Percentiles rank a stretch among this genome's conserved stretches.
Evolutionary conservation across 2,888 invertebrate genomes (phyloP).

Genomic region (Torymus tubicola): DNA sequence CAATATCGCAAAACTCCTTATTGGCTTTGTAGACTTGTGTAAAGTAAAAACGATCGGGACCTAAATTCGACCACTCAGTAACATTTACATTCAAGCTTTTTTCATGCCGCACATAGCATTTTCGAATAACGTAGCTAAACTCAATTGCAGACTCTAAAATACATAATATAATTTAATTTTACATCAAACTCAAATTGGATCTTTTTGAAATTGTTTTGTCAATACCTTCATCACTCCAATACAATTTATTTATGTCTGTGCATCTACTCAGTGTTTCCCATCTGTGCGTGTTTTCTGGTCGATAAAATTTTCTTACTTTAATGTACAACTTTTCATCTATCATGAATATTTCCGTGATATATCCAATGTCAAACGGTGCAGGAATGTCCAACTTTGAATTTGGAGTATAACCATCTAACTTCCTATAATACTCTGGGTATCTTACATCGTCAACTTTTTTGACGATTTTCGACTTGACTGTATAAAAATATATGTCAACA

Average conservation of each 20-base stretch:
- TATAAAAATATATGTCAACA: not conserved
- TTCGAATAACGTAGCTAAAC: slow-evolving; percentile 82
- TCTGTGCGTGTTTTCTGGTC: slow-evolving; percentile 86
- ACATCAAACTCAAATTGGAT: too few relatives aligned
- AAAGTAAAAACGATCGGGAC: slow-evolving; percentile 86
- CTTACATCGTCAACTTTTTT: slow-evolving; percentile 80
- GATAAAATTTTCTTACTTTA: slow-evolving; percentile 83
- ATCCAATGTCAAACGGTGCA: slow-evolving; percentile 86
- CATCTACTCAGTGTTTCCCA: slow-evolving; percentile 79
- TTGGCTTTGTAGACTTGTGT: slow-evolving; percentile 79
- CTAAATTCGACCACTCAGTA: slow-evolving; percentile 79
- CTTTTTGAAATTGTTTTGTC: too few relatives aligned
- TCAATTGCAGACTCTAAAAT: slow-evolving; percentile 77
- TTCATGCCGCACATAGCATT: slow-evolving; percentile 83
- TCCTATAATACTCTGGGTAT: slow-evolving; percentile 89
- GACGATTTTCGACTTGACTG: not conserved
- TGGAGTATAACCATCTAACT: slow-evolving; percentile 79
- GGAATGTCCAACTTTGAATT: slow-evolving; percentile 85
- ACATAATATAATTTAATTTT: not conserved
- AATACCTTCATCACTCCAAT: slow-evolving; percentile 86
- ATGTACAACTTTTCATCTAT: slow-evolving; percentile 81
- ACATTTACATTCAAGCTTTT: slow-evolving; percentile 79
- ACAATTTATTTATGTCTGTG: slow-evolving; percentile 85
- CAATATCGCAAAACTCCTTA: slow-evolving; percentile 76
- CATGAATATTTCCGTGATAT: slow-evolving; percentile 81